Evolutionary conservation across 37 sponge, comb jelly and placozoan genomes (phyloP).

Genomic region (Aplysina aerophoba): DNA sequence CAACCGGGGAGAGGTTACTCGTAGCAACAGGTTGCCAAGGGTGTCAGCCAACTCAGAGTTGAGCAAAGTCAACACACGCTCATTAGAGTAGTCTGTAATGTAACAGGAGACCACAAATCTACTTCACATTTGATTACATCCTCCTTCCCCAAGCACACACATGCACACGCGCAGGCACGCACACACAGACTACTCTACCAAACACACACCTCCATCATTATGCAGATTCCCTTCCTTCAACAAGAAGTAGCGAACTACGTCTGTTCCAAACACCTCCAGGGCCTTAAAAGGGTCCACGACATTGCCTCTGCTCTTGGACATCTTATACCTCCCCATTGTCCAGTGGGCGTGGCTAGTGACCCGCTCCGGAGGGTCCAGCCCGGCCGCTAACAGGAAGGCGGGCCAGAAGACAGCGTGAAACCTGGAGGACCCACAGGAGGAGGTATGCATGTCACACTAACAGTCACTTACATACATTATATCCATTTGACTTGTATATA

Average conservation of each 20-base stretch:
- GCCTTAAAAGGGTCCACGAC: conserved; percentile 73
- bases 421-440: no score
- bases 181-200: not conserved
- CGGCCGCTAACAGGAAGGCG: conserved; percentile 84
- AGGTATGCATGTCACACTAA: no score
- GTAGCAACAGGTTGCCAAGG: conserved; percentile 73
- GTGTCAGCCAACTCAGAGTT: conserved; percentile 76
- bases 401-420: conserved; percentile 92
- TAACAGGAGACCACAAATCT: no score
- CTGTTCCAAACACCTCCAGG: conserved; percentile 59
- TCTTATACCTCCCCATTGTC: conserved; percentile 74
- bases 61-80: conserved; percentile 39
- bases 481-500: no score
- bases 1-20: conserved; percentile 58
- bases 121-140: no score
- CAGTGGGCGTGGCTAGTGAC: conserved; percentile 83
- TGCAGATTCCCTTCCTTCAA: conserved; percentile 79
- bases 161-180: not conserved
- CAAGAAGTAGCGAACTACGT: conserved; percentile 74
- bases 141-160: no score
- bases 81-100: conserved; percentile 65
- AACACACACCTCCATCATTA: conserved; percentile 70
- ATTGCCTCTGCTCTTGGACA: conserved; percentile 89
- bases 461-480: no score
- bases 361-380: conserved; percentile 58